Conservation (phyloP, 2,113 vertebrate species). For the Globicephala melas region DNA sequence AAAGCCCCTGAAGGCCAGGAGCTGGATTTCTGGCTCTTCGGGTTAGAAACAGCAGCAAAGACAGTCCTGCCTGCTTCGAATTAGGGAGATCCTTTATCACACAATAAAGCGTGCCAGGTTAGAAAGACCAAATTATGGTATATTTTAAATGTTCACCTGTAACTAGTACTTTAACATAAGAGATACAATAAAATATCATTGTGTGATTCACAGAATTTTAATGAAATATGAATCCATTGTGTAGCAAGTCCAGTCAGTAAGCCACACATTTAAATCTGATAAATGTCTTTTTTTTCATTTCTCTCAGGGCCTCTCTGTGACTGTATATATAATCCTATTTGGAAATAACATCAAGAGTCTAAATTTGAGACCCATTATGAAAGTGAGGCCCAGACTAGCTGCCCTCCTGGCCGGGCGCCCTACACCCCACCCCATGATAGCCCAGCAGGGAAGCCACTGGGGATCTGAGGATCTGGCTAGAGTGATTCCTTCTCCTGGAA, state of each 20-base stretch:
- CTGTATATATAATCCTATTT: not conserved
- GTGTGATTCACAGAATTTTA: not conserved
- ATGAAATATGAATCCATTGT: not conserved
- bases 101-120: not conserved
- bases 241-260: not conserved
- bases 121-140: not conserved
- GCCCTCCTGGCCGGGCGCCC: not conserved
- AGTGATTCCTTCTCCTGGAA: not conserved
- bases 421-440: rapidly evolving
- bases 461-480: not conserved
- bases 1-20: not conserved
- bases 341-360: not conserved
- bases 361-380: not conserved
- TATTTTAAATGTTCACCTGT: not conserved
- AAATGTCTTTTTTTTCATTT: not conserved
- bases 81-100: not conserved
- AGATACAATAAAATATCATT: not conserved
- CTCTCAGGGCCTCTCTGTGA: not conserved
- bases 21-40: not conserved
- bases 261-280: not conserved
- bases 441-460: not conserved
- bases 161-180: not conserved
- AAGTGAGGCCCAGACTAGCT: not conserved
- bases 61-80: not conserved
- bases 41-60: not conserved